Base-by-base conservation (phyloP, 2,113 vertebrate genomes). In the Riparia riparia region DNA sequence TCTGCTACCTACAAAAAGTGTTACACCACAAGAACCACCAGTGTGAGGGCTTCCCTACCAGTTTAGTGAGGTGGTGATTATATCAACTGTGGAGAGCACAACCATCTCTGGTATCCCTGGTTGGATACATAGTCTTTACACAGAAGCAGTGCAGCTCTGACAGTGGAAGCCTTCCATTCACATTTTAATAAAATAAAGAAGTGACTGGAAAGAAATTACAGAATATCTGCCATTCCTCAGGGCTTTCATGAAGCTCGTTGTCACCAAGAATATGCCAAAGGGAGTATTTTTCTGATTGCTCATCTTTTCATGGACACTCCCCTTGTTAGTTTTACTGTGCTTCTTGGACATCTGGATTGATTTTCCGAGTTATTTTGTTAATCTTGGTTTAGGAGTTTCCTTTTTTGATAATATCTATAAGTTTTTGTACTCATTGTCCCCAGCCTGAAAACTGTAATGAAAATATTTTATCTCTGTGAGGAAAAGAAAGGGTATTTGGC, bases 71-170 rank as follows among this genome's bases (percentile, higher is more conserved):
- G 82, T n/a, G 20, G 29, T 56, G 78, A 13, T 64, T 54, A 1
- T 31, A 28, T 29, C n/a, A 26, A 32, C 12, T 29, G 8, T 31
- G 29, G 15, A 32, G 37, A 87, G 7, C 17, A 47, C 17, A 57
- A 9, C 29, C 5, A 1, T 64, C 77, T 79, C 41, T 57, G 49
- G 19, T 51, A 11, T 45, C 24, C 39, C 24, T 49, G 19, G 1
- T 4, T 87, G 78, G 34, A 26, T 64, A 19, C 0, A 0, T 1
- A 5, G 26, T 17, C 37, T 68, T 77, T 39, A 26, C 13, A 49
- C 7, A 49, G 49, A 26, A 79, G 45, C 14, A 41, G 6, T 8
- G 20, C 37, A 39, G 9, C 63, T 92, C 79, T 32, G 51, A 29
- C 49, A 9, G 29, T 49, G 39, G 39, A 69, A 93, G 16, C 9